These are phyloP conservation scores for Monopis laevigella DNA, from an alignment of 2,888 invertebrate species.

Conservation along the genomic window DNA sequence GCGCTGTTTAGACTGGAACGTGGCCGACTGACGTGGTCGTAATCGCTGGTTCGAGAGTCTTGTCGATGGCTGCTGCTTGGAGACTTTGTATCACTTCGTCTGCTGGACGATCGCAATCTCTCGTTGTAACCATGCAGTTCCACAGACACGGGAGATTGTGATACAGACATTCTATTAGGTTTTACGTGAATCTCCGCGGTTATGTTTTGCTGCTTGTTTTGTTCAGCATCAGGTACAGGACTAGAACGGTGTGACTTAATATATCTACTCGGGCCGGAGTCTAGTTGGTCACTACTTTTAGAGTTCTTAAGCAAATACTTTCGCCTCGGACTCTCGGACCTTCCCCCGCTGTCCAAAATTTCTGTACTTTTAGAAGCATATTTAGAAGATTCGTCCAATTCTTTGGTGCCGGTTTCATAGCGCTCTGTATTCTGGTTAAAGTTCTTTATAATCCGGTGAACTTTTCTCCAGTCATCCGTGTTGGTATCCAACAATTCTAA, in stretches of 20 bases:
- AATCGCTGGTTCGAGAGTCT: slow-evolving; percentile 31
- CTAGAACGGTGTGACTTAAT: slow-evolving; percentile 25
- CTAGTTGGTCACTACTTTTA: slow-evolving; percentile 50
- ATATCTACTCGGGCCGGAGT: slow-evolving; percentile 34
- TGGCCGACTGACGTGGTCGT: slow-evolving; percentile 37
- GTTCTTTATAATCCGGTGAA: slow-evolving; percentile 40
- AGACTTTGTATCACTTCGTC: slow-evolving; percentile 42
- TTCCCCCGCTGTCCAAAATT: slow-evolving; percentile 35
- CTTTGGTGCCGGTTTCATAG: slow-evolving; percentile 49
- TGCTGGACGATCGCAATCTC: slow-evolving; percentile 40
- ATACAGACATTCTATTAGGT: slow-evolving; percentile 43
- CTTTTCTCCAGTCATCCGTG: slow-evolving; percentile 52
- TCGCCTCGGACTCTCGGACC: slow-evolving; percentile 39
- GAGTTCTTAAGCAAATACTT: slow-evolving; percentile 44
- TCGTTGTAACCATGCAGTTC: slow-evolving; percentile 40
- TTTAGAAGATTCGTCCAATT: slow-evolving; percentile 41
- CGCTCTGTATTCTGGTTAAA: slow-evolving; percentile 47
- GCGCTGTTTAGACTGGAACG: slow-evolving; percentile 21
- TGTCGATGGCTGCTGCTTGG: slow-evolving; percentile 33
- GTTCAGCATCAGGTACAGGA: slow-evolving; percentile 25
- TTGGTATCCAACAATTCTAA: slow-evolving; percentile 72
- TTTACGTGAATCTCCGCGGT: slow-evolving; percentile 59
- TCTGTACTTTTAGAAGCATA: slow-evolving; percentile 64
- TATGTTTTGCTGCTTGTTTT: slow-evolving; percentile 38
- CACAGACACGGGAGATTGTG: slow-evolving; percentile 47